Evolutionary conservation across 2,888 invertebrate species (phyloP), one percentile per base, ranked within the genome.

Genomic region (Buathra laborator): DNA sequence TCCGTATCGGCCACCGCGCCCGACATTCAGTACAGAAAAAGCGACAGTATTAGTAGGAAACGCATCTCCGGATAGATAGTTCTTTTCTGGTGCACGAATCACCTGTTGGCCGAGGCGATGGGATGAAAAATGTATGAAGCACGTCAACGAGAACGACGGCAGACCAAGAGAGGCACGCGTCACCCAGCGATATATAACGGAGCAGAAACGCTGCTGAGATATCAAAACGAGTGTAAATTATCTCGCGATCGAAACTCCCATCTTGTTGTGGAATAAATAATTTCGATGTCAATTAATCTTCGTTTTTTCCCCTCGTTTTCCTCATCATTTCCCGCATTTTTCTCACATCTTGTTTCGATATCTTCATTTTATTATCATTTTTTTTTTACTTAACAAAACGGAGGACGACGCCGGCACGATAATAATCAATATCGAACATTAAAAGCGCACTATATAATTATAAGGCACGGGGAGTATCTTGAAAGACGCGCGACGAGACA

Each of bases 371-470:
- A 29, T 48, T 6, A 14, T 32, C 1, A 68, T 14, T 62, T 62
- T 74, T 29, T 46, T 43, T 48, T 48, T 29, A 24, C 6, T 53
- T 24, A 19, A 29, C 24, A 79, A 66, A 82, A 32, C 46, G 75
- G 75, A 79, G 70, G 66, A 68, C 64, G 76, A 85, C 75, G 56
- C 37, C 16, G 66, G 56, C 59, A 66, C 51, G 85, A 87, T 87
- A 86, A 88, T 87, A 87, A 89, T 88, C 86, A 85, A 89, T 89
- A 87, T 83, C 81, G 86, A 77, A 83, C 84, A 87, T 87, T 86
- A 86, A 85, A 86, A 83, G 83, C 76, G 81, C 84, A 81, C 81
- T 84, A 82, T 86, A 80, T 89, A 89, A 89, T 89, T 89, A 87
- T 80, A 77, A 83, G 75, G 62, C 78, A 5, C 81, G 77, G 76